Percentiles rank a stretch among this genome's conserved stretches.
Conservation (phyloP, 2,113 vertebrate species). For the Gobius niger region DNA sequence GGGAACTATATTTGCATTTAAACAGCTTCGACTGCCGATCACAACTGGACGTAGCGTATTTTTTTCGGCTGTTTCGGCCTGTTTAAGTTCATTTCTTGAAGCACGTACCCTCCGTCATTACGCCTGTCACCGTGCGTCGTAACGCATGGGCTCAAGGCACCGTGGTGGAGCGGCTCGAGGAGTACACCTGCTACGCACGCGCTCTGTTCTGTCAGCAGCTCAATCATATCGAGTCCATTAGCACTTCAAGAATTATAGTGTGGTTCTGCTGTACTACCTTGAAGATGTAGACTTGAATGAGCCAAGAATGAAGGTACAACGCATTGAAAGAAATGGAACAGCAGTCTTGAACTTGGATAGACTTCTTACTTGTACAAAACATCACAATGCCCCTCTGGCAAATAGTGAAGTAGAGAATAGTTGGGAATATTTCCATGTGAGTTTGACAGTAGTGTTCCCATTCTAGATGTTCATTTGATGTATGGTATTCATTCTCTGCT, state of each 20-base stretch:
- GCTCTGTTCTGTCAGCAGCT: slow-evolving; percentile 17
- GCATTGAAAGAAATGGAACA: neutral
- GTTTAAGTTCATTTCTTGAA: neutral
- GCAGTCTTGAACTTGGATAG: too few relatives aligned
- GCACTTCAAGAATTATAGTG: slow-evolving; percentile 18
- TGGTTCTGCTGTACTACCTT: neutral
- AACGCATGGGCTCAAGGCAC: slow-evolving; percentile 1
- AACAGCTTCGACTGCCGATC: slow-evolving; percentile 42
- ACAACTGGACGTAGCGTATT: slow-evolving; percentile 10
- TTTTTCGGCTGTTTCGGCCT: neutral
- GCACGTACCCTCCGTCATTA: slow-evolving; percentile 14
- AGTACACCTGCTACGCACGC: slow-evolving; percentile 21
- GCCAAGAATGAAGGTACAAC: neutral
- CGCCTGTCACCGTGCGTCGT: slow-evolving; percentile 27
- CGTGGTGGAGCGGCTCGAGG: neutral
- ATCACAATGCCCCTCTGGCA: too few relatives aligned
- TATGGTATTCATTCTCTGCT: too few relatives aligned
- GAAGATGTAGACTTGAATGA: neutral
- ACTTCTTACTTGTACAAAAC: too few relatives aligned
- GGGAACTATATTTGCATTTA: slow-evolving; percentile 35
- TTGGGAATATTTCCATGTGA: too few relatives aligned
- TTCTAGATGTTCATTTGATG: too few relatives aligned
- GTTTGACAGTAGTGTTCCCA: too few relatives aligned
- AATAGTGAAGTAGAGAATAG: too few relatives aligned
- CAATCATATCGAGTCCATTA: slow-evolving; percentile 35